A percentile compares a stretch with the other conserved stretches of the same genome.
phyloP scores from a whole-genome alignment of 2,797 vertebrate genomes.

The Poecilia wingei region DNA sequence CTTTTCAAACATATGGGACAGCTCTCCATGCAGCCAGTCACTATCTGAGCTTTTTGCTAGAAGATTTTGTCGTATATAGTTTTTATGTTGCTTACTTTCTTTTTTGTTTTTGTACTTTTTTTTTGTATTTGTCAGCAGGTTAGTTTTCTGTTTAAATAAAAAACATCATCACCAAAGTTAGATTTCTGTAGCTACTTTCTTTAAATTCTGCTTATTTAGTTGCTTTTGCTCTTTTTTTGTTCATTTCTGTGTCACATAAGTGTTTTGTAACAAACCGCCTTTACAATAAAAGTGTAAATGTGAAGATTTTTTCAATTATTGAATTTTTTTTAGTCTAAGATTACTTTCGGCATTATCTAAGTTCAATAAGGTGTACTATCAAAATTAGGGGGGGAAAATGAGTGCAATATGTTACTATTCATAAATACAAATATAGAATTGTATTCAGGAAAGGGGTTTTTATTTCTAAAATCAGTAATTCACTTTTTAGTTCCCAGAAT shows the following conservation, averaged over 20 bases:
- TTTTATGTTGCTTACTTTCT: conserved; percentile 37
- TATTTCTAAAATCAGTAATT: neutral
- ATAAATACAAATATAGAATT: neutral
- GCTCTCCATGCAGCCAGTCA: conserved; percentile 23
- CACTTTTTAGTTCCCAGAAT: neutral
- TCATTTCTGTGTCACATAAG: conserved; percentile 81
- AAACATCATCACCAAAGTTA: conserved; percentile 85
- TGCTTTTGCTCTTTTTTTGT: conserved; percentile 33
- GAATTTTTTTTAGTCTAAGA: neutral
- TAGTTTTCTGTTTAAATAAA: conserved; percentile 64
- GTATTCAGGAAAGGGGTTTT: neutral
- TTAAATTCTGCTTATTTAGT: conserved; percentile 37
- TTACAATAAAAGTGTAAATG: conserved; percentile 87
- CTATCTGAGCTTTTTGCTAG: conserved; percentile 27
- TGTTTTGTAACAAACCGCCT: conserved; percentile 95
- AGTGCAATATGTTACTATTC: neutral
- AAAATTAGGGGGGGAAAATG: neutral
- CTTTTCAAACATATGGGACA: conserved; percentile 3
- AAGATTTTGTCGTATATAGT: conserved; percentile 25
- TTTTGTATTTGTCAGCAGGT: conserved; percentile 49
- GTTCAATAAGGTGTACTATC: neutral
- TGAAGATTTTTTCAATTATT: conserved; percentile 40
- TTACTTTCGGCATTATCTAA: neutral
- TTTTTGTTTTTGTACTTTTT: conserved; percentile 46
- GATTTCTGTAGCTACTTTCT: conserved; percentile 73